Percentiles rank a stretch among this genome's conserved stretches.
These are phyloP conservation scores for Echinops telfairi DNA, from an alignment of 2,113 vertebrate species.

Conservation along the genomic window DNA sequence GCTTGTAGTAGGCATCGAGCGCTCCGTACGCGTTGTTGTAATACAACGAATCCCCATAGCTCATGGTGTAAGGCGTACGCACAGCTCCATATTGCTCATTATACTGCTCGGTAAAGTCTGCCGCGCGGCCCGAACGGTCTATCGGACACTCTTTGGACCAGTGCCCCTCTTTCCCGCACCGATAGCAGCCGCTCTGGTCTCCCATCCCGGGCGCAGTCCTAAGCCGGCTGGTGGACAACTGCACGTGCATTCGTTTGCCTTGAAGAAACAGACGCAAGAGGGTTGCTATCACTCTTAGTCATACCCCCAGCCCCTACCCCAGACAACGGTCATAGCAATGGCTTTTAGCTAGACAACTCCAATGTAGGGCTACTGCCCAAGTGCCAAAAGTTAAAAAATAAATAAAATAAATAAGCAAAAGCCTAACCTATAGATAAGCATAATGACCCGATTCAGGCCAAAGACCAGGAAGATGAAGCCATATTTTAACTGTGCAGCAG, in stretches of 20 bases:
- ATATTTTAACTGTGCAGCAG: background rate
- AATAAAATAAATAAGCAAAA: too few relatives aligned
- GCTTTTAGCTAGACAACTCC: conserved; percentile 59
- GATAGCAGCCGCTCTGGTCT: conserved; percentile 99
- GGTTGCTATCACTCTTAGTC: conserved; percentile 84
- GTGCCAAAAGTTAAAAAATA: background rate
- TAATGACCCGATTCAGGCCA: conserved; percentile 43
- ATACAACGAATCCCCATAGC: conserved; percentile 93
- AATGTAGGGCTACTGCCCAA: conserved; percentile 18
- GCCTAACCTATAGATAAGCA: conserved; percentile 13
- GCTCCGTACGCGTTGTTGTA: conserved; percentile 94
- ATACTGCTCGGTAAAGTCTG: conserved; percentile 93
- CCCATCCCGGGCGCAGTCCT: conserved; percentile 99
- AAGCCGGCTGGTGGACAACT: conserved; percentile 99
- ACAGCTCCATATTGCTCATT: conserved; percentile 91
- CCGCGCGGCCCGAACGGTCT: conserved; percentile 94
- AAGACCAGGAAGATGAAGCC: conserved; percentile 59
- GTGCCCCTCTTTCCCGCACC: conserved; percentile 99
- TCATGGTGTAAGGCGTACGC: conserved; percentile 92
- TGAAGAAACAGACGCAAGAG: conserved; percentile 95
- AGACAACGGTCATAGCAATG: conserved; percentile 67
- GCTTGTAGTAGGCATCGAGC: conserved; percentile 99
- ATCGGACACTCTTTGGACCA: conserved; percentile 99
- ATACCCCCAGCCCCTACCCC: conserved; percentile 77
- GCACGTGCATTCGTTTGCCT: conserved; percentile 99